phyloP scores from a whole-genome alignment of 2,888 invertebrate genomes.

The Autographa gamma region DNA sequence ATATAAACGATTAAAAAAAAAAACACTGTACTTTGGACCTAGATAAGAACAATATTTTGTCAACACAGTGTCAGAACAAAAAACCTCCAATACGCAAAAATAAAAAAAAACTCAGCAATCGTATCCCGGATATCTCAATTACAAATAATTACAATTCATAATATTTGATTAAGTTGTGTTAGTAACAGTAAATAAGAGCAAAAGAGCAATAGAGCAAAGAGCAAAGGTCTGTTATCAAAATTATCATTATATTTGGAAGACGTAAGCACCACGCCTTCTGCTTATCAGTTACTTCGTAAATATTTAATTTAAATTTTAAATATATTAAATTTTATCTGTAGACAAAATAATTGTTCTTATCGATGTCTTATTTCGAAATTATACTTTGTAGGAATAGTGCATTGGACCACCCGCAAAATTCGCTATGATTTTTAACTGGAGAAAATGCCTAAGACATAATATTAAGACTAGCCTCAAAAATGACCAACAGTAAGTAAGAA shows the following conservation, averaged over 20 bases:
- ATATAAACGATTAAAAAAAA: not conserved
- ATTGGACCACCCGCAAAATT: no score
- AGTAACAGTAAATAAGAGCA: not conserved
- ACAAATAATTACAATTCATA: not conserved
- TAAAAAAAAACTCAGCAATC: not conserved
- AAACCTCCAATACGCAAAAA: not conserved
- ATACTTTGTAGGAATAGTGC: no score
- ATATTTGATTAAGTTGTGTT: not conserved
- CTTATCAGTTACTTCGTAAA: slow-evolving; percentile 19
- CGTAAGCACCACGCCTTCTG: slow-evolving; percentile 34
- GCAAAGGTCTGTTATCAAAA: slow-evolving; percentile 32
- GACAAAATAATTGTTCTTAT: not conserved
- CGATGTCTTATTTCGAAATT: no score
- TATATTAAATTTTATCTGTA: not conserved
- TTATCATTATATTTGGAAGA: slow-evolving; percentile 24
- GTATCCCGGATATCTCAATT: not conserved
- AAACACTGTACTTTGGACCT: not conserved
- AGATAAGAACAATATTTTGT: not conserved
- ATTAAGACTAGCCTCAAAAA: no score
- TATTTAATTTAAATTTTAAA: slow-evolving; percentile 14
- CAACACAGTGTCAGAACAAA: not conserved
- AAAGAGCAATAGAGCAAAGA: slow-evolving; percentile 13
- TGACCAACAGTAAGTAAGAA: no score
- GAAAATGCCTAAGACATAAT: no score
- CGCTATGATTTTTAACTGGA: no score